Conservation (phyloP, 2,888 invertebrate genomes). For the Andrena trimmerana region DNA sequence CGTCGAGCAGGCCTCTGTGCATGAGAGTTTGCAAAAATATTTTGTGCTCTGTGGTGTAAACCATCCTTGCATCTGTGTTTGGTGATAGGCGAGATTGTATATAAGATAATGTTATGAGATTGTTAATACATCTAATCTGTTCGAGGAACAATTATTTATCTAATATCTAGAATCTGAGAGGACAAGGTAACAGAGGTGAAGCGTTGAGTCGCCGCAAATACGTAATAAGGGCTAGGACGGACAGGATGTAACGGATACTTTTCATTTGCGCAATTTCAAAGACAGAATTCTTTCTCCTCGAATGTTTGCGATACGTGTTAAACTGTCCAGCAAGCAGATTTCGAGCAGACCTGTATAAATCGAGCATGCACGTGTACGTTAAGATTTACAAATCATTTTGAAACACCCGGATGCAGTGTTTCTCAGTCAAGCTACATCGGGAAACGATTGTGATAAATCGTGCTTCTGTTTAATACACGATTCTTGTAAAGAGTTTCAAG, state of each 20-base stretch:
- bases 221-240: neutral
- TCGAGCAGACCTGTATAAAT: neutral
- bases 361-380: neutral
- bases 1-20: constrained; percentile 72
- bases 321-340: neutral
- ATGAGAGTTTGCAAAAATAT: constrained; percentile 77
- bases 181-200: no score
- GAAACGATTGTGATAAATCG: neutral
- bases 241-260: neutral
- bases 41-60: constrained; percentile 65
- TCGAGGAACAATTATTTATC: neutral
- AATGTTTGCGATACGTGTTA: neutral
- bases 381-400: constrained; percentile 12
- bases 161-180: no score
- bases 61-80: constrained; percentile 39
- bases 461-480: no score
- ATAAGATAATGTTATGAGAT: neutral
- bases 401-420: constrained; percentile 12
- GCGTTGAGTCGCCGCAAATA: neutral
- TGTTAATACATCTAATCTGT: neutral
- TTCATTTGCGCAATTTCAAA: constrained; percentile 2
- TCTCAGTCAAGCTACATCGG: neutral
- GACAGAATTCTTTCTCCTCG: neutral
- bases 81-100: neutral
- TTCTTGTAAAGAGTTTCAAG: no score